Percentiles rank a stretch among this genome's conserved stretches.
These are phyloP conservation scores for Zootermopsis nevadensis DNA, from an alignment of 2,888 invertebrate species.

Conservation along the genomic window DNA sequence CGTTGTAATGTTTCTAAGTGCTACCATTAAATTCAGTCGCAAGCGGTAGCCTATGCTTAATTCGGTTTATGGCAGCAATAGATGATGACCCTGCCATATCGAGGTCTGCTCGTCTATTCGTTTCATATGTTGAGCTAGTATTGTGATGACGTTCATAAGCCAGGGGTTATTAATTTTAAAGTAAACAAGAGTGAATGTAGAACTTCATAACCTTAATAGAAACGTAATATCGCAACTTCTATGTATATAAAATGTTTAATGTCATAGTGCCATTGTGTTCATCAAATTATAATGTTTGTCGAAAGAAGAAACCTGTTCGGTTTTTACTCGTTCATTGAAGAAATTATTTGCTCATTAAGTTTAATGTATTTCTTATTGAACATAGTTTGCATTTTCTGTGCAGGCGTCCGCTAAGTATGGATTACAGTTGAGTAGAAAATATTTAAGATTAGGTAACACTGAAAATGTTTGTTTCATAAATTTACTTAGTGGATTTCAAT, in stretches of 20 bases:
- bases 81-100: not conserved
- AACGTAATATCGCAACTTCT: not conserved
- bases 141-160: not conserved
- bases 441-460: too few relatives aligned
- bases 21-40: too few relatives aligned
- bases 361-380: not conserved
- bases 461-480: too few relatives aligned
- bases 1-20: too few relatives aligned
- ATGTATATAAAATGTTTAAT: not conserved
- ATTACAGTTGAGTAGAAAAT: too few relatives aligned
- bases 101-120: not conserved
- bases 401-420: too few relatives aligned
- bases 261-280: not conserved
- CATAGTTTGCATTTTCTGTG: too few relatives aligned
- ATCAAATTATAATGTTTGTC: not conserved
- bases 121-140: not conserved
- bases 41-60: too few relatives aligned
- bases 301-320: not conserved
- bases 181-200: conserved; percentile 1
- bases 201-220: not conserved
- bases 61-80: not conserved
- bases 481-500: too few relatives aligned
- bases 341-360: not conserved
- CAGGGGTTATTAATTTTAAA: conserved; percentile 35
- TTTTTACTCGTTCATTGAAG: not conserved